These are phyloP conservation scores for Gymnogyps californianus DNA, from an alignment of 2,113 vertebrate genomes.

Conservation along the genomic window DNA sequence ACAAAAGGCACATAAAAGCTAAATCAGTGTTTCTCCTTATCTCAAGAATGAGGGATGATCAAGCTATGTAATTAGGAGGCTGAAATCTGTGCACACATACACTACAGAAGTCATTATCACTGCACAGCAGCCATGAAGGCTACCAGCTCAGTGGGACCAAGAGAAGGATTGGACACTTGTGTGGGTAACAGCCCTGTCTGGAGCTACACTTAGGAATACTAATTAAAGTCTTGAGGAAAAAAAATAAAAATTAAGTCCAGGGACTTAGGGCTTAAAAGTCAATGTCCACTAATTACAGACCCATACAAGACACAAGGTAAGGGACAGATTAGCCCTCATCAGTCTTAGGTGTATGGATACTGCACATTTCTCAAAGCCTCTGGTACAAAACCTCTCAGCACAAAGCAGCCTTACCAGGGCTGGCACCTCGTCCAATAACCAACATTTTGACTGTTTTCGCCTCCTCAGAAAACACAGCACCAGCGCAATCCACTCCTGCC, in stretches of 20 bases:
- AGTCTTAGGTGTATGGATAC: not conserved
- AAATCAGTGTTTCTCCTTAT: not conserved
- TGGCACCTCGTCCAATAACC: rapidly evolving
- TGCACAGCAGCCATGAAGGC: not conserved
- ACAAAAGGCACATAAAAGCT: not conserved
- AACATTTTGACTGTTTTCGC: not conserved
- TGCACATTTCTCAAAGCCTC: not conserved
- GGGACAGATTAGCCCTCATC: not conserved
- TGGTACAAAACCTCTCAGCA: not conserved
- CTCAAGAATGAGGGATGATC: not conserved
- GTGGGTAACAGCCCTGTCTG: not conserved
- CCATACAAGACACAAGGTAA: not conserved
- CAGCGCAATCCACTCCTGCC: not conserved
- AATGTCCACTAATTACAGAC: not conserved
- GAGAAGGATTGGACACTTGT: not conserved
- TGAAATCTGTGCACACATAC: not conserved
- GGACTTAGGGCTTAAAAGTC: not conserved
- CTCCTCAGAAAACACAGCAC: not conserved
- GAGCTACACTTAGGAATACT: not conserved
- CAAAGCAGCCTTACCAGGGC: not conserved
- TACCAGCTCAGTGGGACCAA: not conserved
- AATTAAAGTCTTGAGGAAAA: not conserved
- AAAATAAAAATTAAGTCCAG: not conserved
- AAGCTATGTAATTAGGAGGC: not conserved
- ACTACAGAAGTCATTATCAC: not conserved